These are phyloP conservation scores for Neogobius melanostomus DNA, from an alignment of 2,113 vertebrate species.

Conservation along the genomic window DNA sequence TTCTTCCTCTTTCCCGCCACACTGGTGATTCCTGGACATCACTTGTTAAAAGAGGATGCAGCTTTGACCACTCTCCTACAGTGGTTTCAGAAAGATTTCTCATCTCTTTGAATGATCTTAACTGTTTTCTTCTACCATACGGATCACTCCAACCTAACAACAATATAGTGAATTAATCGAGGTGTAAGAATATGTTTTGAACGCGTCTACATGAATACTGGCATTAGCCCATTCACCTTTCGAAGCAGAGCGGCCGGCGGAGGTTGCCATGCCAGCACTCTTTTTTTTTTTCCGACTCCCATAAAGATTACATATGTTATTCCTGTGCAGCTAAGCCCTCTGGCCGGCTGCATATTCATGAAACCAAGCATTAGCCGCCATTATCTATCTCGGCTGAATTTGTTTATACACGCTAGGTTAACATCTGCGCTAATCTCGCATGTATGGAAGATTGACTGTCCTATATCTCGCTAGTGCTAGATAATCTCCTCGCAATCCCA, in stretches of 20 bases:
- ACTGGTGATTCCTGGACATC: neutral
- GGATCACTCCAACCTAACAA: too few species aligned
- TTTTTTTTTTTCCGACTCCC: neutral
- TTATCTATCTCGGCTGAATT: constrained; percentile 11
- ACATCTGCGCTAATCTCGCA: constrained; percentile 33
- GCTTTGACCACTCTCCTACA: neutral
- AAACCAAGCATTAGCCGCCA: constrained; percentile 20
- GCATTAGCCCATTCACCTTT: neutral
- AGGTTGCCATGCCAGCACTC: neutral
- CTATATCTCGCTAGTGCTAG: constrained; percentile 13
- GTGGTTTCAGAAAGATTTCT: too few species aligned
- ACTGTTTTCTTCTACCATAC: too few species aligned
- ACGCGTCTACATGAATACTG: neutral
- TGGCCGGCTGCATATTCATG: neutral
- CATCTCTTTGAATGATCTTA: too few species aligned
- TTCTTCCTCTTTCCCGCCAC: constrained; percentile 40
- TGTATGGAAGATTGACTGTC: constrained; percentile 3
- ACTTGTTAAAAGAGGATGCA: constrained; percentile 1
- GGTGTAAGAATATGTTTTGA: too few species aligned
- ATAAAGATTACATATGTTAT: neutral
- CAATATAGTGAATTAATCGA: too few species aligned
- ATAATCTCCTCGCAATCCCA: constrained; percentile 34
- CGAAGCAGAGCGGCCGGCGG: neutral
- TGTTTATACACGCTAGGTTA: constrained; percentile 25
- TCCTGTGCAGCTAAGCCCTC: neutral